A percentile compares a stretch with the other conserved stretches of the same genome.
phyloP scores from a whole-genome alignment of 2,113 vertebrate genomes.

The Delphinus delphis region DNA sequence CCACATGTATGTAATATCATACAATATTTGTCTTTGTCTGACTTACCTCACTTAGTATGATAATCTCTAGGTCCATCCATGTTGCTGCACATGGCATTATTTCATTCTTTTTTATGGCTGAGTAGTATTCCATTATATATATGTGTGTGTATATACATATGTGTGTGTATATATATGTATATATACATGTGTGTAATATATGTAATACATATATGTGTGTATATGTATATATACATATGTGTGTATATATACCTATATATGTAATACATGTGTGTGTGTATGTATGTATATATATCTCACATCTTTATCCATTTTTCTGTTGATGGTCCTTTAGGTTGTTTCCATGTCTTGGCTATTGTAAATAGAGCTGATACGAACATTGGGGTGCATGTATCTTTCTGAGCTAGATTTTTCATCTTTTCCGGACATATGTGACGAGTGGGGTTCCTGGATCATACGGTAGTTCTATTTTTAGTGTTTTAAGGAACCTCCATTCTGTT shows the following conservation, averaged over 20 bases:
- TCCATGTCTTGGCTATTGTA: background rate
- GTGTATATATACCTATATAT: fast-evolving
- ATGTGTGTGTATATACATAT: background rate
- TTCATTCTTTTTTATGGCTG: background rate
- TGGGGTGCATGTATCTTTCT: background rate
- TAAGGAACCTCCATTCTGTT: background rate
- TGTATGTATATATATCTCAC: no score
- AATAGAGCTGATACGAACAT: background rate
- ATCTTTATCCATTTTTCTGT: background rate
- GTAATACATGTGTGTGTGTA: fast-evolving
- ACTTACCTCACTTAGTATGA: background rate
- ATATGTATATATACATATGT: no score
- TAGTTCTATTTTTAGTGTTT: background rate
- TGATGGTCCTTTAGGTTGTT: background rate
- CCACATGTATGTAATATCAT: background rate
- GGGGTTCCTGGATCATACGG: background rate
- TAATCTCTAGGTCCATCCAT: background rate
- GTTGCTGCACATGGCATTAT: background rate
- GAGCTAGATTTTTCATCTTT: background rate
- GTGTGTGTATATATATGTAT: no score
- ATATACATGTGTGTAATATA: fast-evolving
- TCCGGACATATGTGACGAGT: background rate
- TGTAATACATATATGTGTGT: no score
- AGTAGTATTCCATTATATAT: background rate
- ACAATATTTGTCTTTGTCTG: background rate